Conservation (phyloP, 2,888 invertebrate species). For the Hypolimnas misippus region DNA sequence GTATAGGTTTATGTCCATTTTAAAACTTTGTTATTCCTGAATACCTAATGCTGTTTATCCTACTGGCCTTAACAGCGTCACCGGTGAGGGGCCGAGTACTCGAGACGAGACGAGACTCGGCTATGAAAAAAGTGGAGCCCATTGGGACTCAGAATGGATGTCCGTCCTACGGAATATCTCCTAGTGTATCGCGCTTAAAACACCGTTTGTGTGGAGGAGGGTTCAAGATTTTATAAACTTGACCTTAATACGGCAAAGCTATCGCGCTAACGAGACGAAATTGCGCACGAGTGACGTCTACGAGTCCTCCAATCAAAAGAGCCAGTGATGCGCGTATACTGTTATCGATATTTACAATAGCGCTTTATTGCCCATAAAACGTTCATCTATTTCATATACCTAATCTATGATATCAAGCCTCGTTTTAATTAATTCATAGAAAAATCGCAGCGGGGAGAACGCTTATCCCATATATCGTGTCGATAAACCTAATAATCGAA, state of each 20-base stretch:
- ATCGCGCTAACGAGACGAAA: conserved; percentile 6
- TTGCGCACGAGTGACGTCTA: conserved; percentile 3
- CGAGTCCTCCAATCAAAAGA: conserved; percentile 6
- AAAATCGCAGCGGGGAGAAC: neutral
- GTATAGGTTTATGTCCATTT: too few species aligned
- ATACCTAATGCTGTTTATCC: too few species aligned
- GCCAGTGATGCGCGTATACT: neutral
- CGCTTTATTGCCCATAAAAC: conserved; percentile 1
- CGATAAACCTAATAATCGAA: neutral
- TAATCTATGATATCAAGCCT: conserved; percentile 14
- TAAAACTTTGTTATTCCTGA: too few species aligned
- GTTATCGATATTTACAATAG: neutral
- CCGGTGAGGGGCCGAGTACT: too few species aligned
- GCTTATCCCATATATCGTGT: neutral
- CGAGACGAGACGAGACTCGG: too few species aligned
- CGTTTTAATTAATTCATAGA: conserved; percentile 24
- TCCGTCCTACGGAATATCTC: too few species aligned
- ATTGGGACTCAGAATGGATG: too few species aligned
- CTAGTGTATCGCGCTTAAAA: too few species aligned
- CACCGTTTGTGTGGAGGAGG: too few species aligned
- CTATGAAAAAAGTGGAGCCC: too few species aligned
- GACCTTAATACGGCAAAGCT: neutral
- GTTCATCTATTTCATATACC: conserved; percentile 1
- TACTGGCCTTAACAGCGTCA: too few species aligned
- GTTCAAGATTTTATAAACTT: neutral